A percentile compares a stretch with the other conserved stretches of the same genome.
Evolutionary conservation across 2,797 vertebrate genomes (phyloP).

Genomic region (Valencia hispanica): DNA sequence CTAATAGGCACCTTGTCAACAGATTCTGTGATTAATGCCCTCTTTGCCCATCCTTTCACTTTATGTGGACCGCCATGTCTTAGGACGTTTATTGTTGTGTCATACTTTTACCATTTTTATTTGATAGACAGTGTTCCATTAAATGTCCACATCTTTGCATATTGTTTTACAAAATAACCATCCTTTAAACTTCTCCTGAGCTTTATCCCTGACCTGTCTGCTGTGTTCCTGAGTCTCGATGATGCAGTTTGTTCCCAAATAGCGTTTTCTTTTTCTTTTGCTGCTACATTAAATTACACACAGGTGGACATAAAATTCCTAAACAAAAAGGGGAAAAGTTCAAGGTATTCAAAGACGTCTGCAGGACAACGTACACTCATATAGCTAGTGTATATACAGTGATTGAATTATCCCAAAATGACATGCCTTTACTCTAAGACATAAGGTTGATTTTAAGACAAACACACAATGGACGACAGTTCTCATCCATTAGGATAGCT

Average conservation of each 20-base stretch:
- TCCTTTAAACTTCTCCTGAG: neutral
- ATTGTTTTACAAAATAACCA: no score
- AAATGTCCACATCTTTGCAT: neutral
- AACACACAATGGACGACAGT: constrained; percentile 18
- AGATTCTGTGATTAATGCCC: neutral
- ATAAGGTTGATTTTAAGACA: constrained; percentile 18
- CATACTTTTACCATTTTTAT: neutral
- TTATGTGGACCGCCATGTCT: neutral
- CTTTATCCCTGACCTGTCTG: neutral
- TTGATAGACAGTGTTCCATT: neutral
- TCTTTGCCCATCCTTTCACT: neutral
- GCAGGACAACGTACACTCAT: neutral
- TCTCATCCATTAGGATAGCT: constrained; percentile 37
- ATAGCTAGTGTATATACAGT: no score
- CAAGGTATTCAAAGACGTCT: neutral
- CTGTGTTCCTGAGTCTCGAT: neutral
- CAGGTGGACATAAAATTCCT: neutral
- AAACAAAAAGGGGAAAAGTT: neutral
- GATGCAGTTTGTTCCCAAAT: neutral
- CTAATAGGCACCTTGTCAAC: neutral
- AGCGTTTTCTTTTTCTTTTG: neutral
- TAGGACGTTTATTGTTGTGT: neutral
- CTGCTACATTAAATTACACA: neutral
- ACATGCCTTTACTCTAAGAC: constrained; percentile 33
- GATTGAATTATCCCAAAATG: constrained; percentile 30